These are phyloP conservation scores for Falco naumanni DNA, from an alignment of 2,797 vertebrate species.

Conservation along the genomic window DNA sequence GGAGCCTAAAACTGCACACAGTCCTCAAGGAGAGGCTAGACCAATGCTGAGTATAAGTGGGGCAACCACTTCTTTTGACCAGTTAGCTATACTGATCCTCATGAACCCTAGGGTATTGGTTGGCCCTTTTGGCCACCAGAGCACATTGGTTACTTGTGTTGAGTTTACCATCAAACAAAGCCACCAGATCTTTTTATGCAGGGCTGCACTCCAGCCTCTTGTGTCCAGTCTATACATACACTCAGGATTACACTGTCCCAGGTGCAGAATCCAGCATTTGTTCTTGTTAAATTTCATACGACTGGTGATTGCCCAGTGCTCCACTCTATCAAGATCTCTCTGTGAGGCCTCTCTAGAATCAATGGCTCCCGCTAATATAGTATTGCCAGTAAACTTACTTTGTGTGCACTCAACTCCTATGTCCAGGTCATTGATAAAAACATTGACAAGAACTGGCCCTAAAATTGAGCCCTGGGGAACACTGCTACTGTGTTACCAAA, in stretches of 20 bases:
- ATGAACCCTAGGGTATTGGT: not conserved
- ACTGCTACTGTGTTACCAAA: not conserved
- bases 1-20: not conserved
- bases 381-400: not conserved
- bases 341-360: not conserved
- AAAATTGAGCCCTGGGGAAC: not conserved
- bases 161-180: not conserved
- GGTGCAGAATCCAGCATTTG: not conserved
- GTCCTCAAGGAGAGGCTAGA: not conserved
- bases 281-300: not conserved
- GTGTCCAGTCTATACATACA: not conserved
- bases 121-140: not conserved
- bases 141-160: not conserved
- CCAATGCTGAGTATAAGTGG: not conserved
- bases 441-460: not conserved
- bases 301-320: not conserved
- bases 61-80: not conserved
- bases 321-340: not conserved
- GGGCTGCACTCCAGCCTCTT: not conserved
- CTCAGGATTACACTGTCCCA: accelerated
- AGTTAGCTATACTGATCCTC: not conserved
- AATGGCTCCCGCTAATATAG: not conserved
- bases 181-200: not conserved
- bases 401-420: not conserved
- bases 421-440: not conserved